Evolutionary conservation across 2,113 vertebrate genomes (phyloP).

Genomic region (Ammospiza caudacuta): DNA sequence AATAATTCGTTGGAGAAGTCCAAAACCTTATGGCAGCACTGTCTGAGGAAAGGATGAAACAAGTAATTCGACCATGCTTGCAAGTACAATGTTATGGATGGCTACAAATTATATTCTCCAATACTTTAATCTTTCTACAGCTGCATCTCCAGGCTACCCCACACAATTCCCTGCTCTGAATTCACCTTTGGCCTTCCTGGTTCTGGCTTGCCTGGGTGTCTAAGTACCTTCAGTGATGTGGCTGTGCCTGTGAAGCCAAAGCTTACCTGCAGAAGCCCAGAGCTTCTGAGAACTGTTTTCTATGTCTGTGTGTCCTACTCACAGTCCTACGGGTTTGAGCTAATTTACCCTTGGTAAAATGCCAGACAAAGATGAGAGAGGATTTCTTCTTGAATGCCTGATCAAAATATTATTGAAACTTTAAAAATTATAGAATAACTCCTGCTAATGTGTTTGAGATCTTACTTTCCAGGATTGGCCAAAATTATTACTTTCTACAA

Average conservation of each 20-base stretch:
- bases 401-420: neutral
- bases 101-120: neutral
- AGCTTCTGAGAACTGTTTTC: neutral
- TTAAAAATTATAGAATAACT: neutral
- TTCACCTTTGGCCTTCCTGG: neutral
- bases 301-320: rapidly evolving
- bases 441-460: neutral
- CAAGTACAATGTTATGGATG: neutral
- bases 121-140: neutral
- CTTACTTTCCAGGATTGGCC: neutral
- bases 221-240: neutral
- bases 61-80: neutral
- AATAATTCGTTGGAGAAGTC: neutral
- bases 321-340: neutral
- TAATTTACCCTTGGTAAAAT: neutral
- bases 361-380: neutral
- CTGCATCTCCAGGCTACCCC: neutral
- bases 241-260: constrained; percentile 1
- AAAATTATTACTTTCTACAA: neutral
- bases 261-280: neutral
- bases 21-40: neutral
- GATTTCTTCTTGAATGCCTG: neutral
- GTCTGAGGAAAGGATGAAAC: neutral
- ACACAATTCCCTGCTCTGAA: neutral
- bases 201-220: neutral